Percentiles rank a stretch among this genome's conserved stretches.
Evolutionary conservation across 2,888 invertebrate species (phyloP).

Genomic region (Drosophila yooni): DNA sequence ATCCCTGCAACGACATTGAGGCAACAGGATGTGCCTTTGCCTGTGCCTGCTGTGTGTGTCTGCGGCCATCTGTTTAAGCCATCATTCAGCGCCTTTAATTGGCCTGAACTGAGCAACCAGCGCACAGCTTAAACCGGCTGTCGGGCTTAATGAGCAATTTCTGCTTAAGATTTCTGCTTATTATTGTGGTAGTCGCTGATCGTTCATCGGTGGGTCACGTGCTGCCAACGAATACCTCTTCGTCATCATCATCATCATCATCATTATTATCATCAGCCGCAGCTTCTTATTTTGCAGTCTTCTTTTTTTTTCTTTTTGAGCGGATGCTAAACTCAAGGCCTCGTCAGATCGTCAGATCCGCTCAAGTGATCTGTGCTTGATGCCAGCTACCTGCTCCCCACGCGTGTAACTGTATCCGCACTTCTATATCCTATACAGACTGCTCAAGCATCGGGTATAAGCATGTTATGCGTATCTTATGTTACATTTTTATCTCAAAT

Average conservation of each 20-base stretch:
- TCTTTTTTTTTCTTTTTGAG: not conserved
- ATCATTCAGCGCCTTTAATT: slow-evolving; percentile 47
- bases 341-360: slow-evolving; percentile 18
- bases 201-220: slow-evolving; percentile 53
- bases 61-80: slow-evolving; percentile 23
- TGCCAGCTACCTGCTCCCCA: slow-evolving; percentile 16
- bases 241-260: slow-evolving; percentile 25
- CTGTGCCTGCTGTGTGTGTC: too few relatives aligned
- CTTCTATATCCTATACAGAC: slow-evolving; percentile 4
- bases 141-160: slow-evolving; percentile 55
- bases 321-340: slow-evolving; percentile 57
- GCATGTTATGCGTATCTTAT: not conserved
- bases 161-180: slow-evolving; percentile 8
- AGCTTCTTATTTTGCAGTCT: not conserved
- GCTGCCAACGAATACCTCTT: slow-evolving; percentile 35
- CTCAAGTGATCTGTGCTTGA: slow-evolving; percentile 14
- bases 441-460: not conserved
- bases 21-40: slow-evolving; percentile 53
- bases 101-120: slow-evolving; percentile 24
- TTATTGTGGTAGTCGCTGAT: not conserved
- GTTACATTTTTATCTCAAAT: not conserved
- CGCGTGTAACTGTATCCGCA: slow-evolving; percentile 30
- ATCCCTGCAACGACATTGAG: slow-evolving; percentile 61
- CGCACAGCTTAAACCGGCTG: slow-evolving; percentile 57
- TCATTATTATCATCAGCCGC: slow-evolving; percentile 13